A percentile compares a stretch with the other conserved stretches of the same genome.
Evolutionary conservation across 2,113 vertebrate genomes (phyloP).

Genomic region (Platysteira castanea): DNA sequence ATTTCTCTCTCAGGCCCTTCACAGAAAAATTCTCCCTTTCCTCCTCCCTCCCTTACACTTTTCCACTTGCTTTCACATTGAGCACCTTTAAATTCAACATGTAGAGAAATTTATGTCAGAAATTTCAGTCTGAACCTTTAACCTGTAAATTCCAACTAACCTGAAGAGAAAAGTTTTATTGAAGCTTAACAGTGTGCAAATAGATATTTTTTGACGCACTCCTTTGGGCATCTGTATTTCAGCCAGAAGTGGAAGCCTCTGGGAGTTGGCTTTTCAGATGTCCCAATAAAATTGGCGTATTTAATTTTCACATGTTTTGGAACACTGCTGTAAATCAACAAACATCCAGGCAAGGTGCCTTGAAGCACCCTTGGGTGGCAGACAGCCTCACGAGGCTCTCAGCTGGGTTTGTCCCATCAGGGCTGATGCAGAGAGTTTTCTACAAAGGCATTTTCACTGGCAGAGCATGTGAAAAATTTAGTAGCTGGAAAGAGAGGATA

Average conservation of each 20-base stretch:
- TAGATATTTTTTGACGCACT: background rate
- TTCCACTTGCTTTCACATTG: background rate
- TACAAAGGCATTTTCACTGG: background rate
- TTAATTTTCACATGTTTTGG: background rate
- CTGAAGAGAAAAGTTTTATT: background rate
- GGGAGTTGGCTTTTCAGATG: background rate
- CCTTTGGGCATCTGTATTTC: background rate
- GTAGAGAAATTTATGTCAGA: background rate
- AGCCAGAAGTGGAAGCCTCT: background rate
- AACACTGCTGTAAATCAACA: background rate
- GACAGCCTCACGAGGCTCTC: background rate
- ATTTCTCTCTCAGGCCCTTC: constrained; percentile 3
- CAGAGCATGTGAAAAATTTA: background rate
- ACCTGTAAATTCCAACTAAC: background rate
- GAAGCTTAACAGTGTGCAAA: background rate
- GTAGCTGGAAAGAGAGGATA: background rate
- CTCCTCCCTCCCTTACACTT: background rate
- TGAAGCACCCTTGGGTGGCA: fast-evolving
- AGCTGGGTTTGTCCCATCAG: background rate
- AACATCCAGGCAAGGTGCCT: background rate
- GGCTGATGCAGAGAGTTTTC: background rate
- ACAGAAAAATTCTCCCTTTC: background rate
- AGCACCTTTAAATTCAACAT: constrained; percentile 32
- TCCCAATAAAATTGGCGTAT: background rate
- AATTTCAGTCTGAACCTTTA: background rate